Evolutionary conservation across 2,113 vertebrate species (phyloP), one percentile per base, ranked within the genome.

Genomic region (Pseudorhombus dupliciocellatus): DNA sequence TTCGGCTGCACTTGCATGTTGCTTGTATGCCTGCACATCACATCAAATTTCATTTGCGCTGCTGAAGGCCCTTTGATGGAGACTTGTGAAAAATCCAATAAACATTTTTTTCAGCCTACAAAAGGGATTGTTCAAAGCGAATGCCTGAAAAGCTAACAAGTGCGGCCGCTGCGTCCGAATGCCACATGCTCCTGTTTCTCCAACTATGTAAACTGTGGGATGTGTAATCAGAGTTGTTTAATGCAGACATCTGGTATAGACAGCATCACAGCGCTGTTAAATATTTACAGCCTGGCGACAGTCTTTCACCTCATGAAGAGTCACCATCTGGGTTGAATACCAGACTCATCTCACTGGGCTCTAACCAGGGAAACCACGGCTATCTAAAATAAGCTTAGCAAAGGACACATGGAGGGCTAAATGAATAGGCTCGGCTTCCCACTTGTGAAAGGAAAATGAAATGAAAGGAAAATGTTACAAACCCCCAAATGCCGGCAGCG

Each of bases 181-280:
- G 88, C 89, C 91, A 92, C 88, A 92, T 91, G 92, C 93, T 94
- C 90, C 93, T 83, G 93, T 94, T 93, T 92, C 92, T 91, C 76
- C 89, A 89, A 91, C 92, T 91, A 91, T 92, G 92, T 93, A 93
- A 92, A 94, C 92, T 94, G 91, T 85, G 92, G 92, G 89, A 87
- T 92, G 88, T 90, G 92, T 93, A 94, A 94, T 94, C 93, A 94
- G 88, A 91, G 90, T 92, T 94, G 92, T 93, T 94, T 93, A 93
- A 93, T 89, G 83, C 89, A 87, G 89, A 92, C 92, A 94, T 93
- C 92, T 93, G 93, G 91, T 77, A 75, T 56, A 78, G 88, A 90
- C 89, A 89, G 91, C 87, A 90, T 90, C 88, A 91, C 84, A 88
- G 90, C 79, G 34, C 81, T 78, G 79, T 88, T 93, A 93, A 94